phyloP scores from a whole-genome alignment of 2,797 vertebrate genomes.

The Melanotaenia parkinsoni region DNA sequence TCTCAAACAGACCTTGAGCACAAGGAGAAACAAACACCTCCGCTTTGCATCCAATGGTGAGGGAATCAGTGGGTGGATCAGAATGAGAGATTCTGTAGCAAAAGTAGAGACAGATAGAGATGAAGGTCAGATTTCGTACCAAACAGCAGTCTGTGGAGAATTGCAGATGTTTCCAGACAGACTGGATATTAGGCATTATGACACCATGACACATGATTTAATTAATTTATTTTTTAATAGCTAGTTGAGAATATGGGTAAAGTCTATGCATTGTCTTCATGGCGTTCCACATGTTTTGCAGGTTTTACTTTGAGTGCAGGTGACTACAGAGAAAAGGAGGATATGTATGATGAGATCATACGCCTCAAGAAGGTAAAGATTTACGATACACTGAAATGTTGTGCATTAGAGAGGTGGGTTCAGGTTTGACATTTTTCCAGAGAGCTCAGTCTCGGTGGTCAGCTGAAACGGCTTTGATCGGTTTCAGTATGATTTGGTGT shows the following conservation, averaged over 20 bases:
- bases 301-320: constrained; percentile 82
- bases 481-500: background rate
- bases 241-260: background rate
- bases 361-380: constrained; percentile 90
- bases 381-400: background rate
- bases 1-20: constrained; percentile 85
- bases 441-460: background rate
- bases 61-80: constrained; percentile 17
- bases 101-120: background rate
- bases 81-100: background rate
- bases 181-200: background rate
- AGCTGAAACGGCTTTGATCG: constrained; percentile 4
- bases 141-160: background rate
- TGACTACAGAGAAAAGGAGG: constrained; percentile 90
- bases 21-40: constrained; percentile 83
- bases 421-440: background rate
- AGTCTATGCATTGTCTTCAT: background rate
- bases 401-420: background rate
- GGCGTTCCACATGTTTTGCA: constrained; percentile 50
- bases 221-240: constrained; percentile 8
- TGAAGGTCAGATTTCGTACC: background rate
- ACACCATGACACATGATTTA: background rate
- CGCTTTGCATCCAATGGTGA: constrained; percentile 84
- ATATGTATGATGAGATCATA: constrained; percentile 95
- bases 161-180: background rate